phyloP scores from a whole-genome alignment of 1,140 invertebrate genomes.

The Drosophila lacteicornis region DNA sequence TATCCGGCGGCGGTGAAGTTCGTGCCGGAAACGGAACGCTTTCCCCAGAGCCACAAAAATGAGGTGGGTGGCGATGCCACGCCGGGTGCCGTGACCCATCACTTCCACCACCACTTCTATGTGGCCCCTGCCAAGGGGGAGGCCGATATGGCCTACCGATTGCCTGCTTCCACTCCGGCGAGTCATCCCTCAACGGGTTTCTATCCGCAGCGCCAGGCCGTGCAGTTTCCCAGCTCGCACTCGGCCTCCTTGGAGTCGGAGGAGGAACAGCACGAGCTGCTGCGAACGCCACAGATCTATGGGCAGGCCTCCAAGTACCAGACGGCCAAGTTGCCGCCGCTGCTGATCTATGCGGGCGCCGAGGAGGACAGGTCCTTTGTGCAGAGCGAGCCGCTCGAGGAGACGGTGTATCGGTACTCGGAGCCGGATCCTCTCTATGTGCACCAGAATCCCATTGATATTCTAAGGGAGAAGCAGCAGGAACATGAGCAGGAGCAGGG shows the following conservation, averaged over 20 bases:
- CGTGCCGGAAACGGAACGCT: slow-evolving; percentile 37
- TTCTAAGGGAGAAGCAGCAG: slow-evolving; percentile 41
- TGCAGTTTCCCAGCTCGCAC: slow-evolving; percentile 53
- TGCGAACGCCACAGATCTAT: slow-evolving; percentile 55
- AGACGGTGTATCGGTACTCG: slow-evolving; percentile 75
- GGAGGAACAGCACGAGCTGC: slow-evolving; percentile 4
- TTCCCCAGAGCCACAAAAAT: slow-evolving; percentile 25
- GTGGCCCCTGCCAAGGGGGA: slow-evolving; percentile 53
- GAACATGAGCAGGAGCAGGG: slow-evolving; percentile 2
- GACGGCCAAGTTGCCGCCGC: slow-evolving; percentile 55
- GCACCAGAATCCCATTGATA: slow-evolving; percentile 60
- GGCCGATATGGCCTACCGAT: slow-evolving; percentile 26
- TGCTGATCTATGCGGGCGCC: slow-evolving; percentile 68
- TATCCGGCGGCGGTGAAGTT: slow-evolving; percentile 64
- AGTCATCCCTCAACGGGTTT: neutral
- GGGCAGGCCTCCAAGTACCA: slow-evolving; percentile 48
- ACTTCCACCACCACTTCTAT: slow-evolving; percentile 85
- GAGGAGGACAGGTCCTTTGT: slow-evolving; percentile 69
- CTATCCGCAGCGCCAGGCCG: slow-evolving; percentile 24
- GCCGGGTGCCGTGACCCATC: slow-evolving; percentile 67
- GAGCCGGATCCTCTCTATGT: slow-evolving; percentile 84
- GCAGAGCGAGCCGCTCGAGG: slow-evolving; percentile 75
- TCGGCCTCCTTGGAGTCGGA: slow-evolving; percentile 42
- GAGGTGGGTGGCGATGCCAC: slow-evolving; percentile 21
- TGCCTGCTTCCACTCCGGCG: slow-evolving; percentile 1